phyloP scores from a whole-genome alignment of 2,797 vertebrate genomes.

The Gymnocypris eckloni region DNA sequence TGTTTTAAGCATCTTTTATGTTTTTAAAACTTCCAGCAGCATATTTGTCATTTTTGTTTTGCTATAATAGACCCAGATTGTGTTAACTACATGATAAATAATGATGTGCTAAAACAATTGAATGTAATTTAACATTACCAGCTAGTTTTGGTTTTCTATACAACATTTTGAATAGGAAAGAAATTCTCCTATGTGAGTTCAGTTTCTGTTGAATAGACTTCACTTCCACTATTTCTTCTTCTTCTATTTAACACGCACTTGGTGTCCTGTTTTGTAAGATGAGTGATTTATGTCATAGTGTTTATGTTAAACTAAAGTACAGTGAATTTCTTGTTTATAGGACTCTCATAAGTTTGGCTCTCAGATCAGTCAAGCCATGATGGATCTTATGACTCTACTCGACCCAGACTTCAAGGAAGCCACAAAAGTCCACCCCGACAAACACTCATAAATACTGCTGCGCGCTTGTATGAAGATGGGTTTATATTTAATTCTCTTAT shows the following conservation, averaged over 20 bases:
- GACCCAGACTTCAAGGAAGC: conserved; percentile 62
- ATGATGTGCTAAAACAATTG: neutral
- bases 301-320: neutral
- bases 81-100: neutral
- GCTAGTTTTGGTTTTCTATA: neutral
- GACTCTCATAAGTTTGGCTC: conserved; percentile 83
- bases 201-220: neutral
- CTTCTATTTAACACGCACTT: neutral
- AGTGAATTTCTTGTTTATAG: conserved; percentile 52
- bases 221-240: neutral
- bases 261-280: neutral
- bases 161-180: neutral
- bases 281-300: neutral
- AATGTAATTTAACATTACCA: neutral
- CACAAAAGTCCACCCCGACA: neutral
- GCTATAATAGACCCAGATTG: neutral
- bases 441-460: neutral
- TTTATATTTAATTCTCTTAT: neutral
- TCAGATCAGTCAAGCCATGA: conserved; percentile 79
- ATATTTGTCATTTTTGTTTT: neutral
- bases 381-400: conserved; percentile 81
- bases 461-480: neutral
- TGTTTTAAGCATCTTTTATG: too few species aligned
- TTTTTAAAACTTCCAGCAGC: neutral
- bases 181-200: neutral